phyloP scores from a whole-genome alignment of 2,113 vertebrate species.

The Ageneiosus marmoratus region DNA sequence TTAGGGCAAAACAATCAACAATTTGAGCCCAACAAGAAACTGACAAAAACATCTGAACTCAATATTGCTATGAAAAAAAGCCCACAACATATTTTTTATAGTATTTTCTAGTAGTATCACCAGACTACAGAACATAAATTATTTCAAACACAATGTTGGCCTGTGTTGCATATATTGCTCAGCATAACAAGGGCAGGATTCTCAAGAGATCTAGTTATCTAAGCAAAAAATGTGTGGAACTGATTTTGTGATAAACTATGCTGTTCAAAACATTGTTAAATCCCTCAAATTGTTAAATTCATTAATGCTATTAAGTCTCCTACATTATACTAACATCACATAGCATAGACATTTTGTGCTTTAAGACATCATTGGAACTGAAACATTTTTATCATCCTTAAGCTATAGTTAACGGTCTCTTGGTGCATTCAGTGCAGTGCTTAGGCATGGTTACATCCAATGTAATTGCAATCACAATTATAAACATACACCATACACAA shows the following conservation, averaged over 20 bases:
- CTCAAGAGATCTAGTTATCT: not conserved
- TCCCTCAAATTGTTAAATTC: not conserved
- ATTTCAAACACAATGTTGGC: not conserved
- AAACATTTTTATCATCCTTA: slow-evolving; percentile 29
- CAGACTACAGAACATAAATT: not conserved
- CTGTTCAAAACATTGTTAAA: not conserved
- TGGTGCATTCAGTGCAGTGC: slow-evolving; percentile 15
- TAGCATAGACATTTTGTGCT: slow-evolving; percentile 41
- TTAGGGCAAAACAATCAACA: not conserved
- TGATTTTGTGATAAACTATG: slow-evolving; percentile 8
- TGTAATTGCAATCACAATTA: slow-evolving; percentile 17
- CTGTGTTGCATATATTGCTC: not conserved
- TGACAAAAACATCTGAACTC: not conserved
- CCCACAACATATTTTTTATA: slow-evolving; percentile 2
- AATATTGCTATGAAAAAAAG: not conserved
- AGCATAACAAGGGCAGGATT: not conserved
- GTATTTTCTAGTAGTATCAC: not conserved
- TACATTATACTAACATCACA: slow-evolving; percentile 9
- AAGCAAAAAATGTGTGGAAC: not conserved
- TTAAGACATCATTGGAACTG: slow-evolving; percentile 19
- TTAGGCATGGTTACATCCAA: slow-evolving; percentile 28
- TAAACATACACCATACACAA: slow-evolving; percentile 32
- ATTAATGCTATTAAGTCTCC: slow-evolving; percentile 1
- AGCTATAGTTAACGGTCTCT: not conserved
- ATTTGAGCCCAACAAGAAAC: not conserved